A percentile compares a stretch with the other conserved stretches of the same genome.
These are phyloP conservation scores for Sebastiscus tertius DNA, from an alignment of 2,797 vertebrate species.

Conservation along the genomic window DNA sequence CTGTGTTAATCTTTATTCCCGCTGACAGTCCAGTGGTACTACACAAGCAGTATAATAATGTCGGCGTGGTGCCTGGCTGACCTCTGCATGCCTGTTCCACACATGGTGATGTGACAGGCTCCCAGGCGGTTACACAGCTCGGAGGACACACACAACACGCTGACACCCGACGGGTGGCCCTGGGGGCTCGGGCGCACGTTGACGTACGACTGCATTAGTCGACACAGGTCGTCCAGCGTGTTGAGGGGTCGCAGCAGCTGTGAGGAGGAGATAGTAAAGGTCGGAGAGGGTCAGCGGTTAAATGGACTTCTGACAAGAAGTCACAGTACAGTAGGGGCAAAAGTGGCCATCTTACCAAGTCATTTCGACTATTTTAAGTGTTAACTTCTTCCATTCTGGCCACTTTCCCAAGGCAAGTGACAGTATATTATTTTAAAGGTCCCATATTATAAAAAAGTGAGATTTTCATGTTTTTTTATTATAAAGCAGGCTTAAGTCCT, in stretches of 20 bases:
- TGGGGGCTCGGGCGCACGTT: conserved; percentile 81
- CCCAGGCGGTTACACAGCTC: conserved; percentile 97
- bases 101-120: conserved; percentile 96
- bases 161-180: conserved; percentile 85
- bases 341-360: conserved; percentile 33
- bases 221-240: conserved; percentile 96
- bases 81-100: conserved; percentile 97
- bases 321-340: not conserved
- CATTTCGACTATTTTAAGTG: conserved; percentile 10
- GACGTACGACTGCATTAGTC: conserved; percentile 93
- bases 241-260: conserved; percentile 97
- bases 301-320: not conserved
- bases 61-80: conserved; percentile 59
- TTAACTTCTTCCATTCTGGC: not conserved
- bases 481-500: too few relatives aligned
- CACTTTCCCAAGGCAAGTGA: not conserved
- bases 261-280: not conserved
- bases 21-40: conserved; percentile 24
- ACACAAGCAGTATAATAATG: conserved; percentile 11
- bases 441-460: too few relatives aligned
- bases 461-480: too few relatives aligned
- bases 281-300: not conserved
- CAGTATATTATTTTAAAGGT: not conserved
- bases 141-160: conserved; percentile 90
- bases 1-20: conserved; percentile 27